Evolutionary conservation across 2,888 invertebrate species (phyloP).

Genomic region (Isotomurus palustris): DNA sequence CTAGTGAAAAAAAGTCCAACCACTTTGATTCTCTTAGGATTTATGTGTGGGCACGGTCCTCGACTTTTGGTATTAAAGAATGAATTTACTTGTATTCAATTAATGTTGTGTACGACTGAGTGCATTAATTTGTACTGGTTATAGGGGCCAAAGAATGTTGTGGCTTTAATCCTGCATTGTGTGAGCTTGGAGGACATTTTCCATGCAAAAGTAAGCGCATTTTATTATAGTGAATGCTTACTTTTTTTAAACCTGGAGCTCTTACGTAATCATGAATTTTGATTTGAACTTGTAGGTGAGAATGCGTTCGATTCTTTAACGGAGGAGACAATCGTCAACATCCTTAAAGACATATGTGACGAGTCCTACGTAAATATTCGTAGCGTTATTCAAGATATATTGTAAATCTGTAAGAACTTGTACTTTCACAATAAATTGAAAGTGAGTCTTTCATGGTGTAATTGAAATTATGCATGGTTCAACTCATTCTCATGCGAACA

Average conservation of each 20-base stretch:
- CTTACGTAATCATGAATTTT: background rate
- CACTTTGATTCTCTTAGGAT: conserved; percentile 55
- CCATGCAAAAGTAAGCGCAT: conserved; percentile 60
- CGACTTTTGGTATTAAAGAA: conserved; percentile 50
- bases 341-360: conserved; percentile 45
- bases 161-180: conserved; percentile 66
- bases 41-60: conserved; percentile 63
- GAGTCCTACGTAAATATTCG: conserved; percentile 45
- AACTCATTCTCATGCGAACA: too few relatives aligned
- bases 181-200: conserved; percentile 72
- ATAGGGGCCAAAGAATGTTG: conserved; percentile 57
- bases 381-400: conserved; percentile 10
- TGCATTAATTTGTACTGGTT: conserved; percentile 10
- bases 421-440: too few relatives aligned
- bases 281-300: conserved; percentile 46
- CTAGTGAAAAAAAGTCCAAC: conserved; percentile 34
- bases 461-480: too few relatives aligned
- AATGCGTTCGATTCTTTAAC: conserved; percentile 45
- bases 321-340: conserved; percentile 45
- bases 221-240: conserved; percentile 8
- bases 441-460: too few relatives aligned
- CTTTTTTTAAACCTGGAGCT: background rate
- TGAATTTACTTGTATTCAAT: too few relatives aligned
- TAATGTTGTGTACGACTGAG: too few relatives aligned
- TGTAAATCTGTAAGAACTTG: background rate